Evolutionary conservation across 2,888 invertebrate species (phyloP), one percentile per base, ranked within the genome.

Genomic region (Hirtodrosophila histrioides): DNA sequence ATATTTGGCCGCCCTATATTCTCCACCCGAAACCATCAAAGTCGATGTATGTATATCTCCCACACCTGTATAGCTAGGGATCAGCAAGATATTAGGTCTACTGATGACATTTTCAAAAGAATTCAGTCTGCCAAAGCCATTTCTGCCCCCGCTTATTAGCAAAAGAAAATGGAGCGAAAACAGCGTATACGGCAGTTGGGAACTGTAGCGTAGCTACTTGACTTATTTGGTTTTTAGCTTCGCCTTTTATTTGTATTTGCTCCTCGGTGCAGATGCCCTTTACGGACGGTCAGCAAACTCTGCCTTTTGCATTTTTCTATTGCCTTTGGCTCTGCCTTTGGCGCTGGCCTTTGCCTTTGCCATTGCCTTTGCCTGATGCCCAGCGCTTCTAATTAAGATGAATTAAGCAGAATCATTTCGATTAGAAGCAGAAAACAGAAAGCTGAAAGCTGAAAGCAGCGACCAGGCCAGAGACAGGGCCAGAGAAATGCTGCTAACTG

Each of bases 351-450:
- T 17, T 10, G 17, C n/a, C 35, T 27, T 3, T 39, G 45, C 11
- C 41, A 27, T 35, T 44, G 36, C 9, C 51, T 29, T 27, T 37
- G 45, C 33, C 48, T 65, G 57, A 17, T 58, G 61, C 55, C 56
- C 66, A 78, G 76, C 74, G 78, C 77, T 77, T 89, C 83, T 88
- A 88, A 89, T 88, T 89, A 89, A 88, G 77, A 78, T 76, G 88
- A 88, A 86, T 86, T 88, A 81, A 84, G 82, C 73, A 80, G 88
- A 86, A 85, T 85, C 87, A 88, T 85, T 88, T 85, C 85, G 88
- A 88, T 85, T 85, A 88, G 85, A 77, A 62, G 62, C 48, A 23
- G 41, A 49, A 37, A 41, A 9, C 3, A 29, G 2, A 33, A 10
- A 31, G 12, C 4, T 31, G 0, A 24, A 4, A 33, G 37, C 24